These are phyloP conservation scores for Drosophila serrata DNA, from an alignment of 1,140 invertebrate genomes.

Conservation along the genomic window DNA sequence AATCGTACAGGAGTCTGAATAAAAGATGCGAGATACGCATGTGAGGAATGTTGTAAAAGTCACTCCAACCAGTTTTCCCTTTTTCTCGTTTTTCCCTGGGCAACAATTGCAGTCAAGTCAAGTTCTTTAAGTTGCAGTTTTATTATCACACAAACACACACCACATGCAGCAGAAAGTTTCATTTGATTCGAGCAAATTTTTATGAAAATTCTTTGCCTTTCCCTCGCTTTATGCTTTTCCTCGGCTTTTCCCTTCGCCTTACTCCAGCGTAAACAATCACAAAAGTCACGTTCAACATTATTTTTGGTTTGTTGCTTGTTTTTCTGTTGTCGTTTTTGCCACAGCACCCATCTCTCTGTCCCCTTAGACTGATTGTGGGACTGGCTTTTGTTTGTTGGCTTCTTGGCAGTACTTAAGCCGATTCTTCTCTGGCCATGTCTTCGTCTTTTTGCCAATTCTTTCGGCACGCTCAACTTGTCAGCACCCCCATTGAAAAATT, in stretches of 20 bases:
- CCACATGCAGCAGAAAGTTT: constrained; percentile 61
- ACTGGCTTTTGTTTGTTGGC: constrained; percentile 80
- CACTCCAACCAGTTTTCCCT: constrained; percentile 54
- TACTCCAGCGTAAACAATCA: constrained; percentile 69
- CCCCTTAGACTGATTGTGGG: constrained; percentile 62
- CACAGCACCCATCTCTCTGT: constrained; percentile 8
- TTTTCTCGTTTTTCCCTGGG: constrained; percentile 60
- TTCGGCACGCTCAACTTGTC: constrained; percentile 74
- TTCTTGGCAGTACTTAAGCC: constrained; percentile 78
- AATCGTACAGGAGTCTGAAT: constrained; percentile 54
- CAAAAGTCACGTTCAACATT: constrained; percentile 84
- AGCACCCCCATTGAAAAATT: constrained; percentile 49
- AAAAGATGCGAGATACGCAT: constrained; percentile 60
- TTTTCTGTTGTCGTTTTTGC: constrained; percentile 53
- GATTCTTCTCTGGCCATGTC: constrained; percentile 59
- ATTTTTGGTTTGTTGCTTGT: constrained; percentile 83
- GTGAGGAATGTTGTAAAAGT: constrained; percentile 69
- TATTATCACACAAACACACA: constrained; percentile 67
- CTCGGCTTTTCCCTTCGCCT: not conserved
- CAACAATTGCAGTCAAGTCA: constrained; percentile 84
- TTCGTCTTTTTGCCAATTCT: constrained; percentile 69
- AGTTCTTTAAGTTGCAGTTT: constrained; percentile 82
- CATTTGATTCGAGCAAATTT: constrained; percentile 81
- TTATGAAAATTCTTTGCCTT: constrained; percentile 78
- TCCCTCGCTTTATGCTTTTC: constrained; percentile 32